Evolutionary conservation across 2,888 invertebrate species (phyloP), one percentile per base, ranked within the genome.

Genomic region (Harpalus rubripes): DNA sequence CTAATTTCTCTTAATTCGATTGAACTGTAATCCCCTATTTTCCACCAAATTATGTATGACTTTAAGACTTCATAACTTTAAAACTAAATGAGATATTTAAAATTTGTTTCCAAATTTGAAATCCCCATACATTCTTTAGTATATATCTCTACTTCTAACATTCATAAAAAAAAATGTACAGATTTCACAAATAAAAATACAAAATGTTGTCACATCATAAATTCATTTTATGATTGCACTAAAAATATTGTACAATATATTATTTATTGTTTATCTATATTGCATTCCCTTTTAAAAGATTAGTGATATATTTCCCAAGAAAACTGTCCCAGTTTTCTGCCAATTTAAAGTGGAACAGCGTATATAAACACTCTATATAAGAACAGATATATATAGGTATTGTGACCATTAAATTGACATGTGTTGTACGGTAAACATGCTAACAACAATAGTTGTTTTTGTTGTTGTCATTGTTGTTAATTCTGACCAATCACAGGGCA

Each of bases 391-490:
- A 81, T 81, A 81, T 72, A 81, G 65, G 58, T 56, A 56, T 72
- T 32, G 44, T 74, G 44, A 63, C 56, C 84, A 84, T 84, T 84
- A 84, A 78, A 78, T 84, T 78, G 15, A 84, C 26, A 78, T 8
- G 63, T 22, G 12, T 76, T 65, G 78, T n/a, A 26, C 65, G 15
- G 39, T 15, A n/a, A 84, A 84, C 78, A 84, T 84, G 84, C 41
- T 61, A 56, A 52, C 44, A 52, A 52, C 12, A 52, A 12, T 52
- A 52, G 12, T 16, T 32, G 61, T 63, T 39, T 41, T 61, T 63
- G 6, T 82, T 82, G 52, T 83, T 59, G 12, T 74, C 1, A 58
- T 10, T 16, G 10, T 74, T 39, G 16, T 56, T 72, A 15, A n/a
- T 12, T 56, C 44, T 58, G 56, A 59, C 10, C 41, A 8, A 12